These are phyloP conservation scores for Platyrinchus mystaceus DNA, from an alignment of 2,797 vertebrate genomes.

Conservation along the genomic window DNA sequence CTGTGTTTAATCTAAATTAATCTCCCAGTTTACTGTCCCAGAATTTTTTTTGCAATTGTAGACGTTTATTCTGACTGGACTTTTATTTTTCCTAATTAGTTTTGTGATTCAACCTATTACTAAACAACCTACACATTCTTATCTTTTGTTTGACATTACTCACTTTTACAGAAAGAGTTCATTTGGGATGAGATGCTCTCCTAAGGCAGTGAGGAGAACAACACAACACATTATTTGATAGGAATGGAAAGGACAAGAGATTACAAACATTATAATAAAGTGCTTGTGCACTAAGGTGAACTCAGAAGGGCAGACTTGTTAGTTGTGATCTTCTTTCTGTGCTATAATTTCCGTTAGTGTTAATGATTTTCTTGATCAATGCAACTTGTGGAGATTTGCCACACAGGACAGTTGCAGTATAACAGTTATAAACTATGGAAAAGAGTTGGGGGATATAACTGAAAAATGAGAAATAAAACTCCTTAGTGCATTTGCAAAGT, in stretches of 20 bases:
- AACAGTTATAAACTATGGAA: background rate
- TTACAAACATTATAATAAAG: background rate
- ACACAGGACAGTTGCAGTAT: background rate
- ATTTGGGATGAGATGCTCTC: background rate
- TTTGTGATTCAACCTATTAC: background rate
- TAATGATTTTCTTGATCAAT: background rate
- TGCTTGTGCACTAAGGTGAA: background rate
- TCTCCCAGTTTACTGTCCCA: background rate
- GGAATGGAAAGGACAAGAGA: background rate
- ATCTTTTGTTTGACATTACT: background rate
- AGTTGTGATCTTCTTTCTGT: background rate
- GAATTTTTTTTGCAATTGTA: background rate
- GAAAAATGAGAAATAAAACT: background rate
- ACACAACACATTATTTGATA: background rate
- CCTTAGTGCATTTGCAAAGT: background rate
- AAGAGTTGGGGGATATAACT: background rate
- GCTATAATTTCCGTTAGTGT: background rate
- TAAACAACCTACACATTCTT: background rate
- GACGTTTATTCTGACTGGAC: background rate
- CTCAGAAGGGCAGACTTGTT: background rate
- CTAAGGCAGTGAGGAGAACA: background rate
- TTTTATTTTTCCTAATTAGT: background rate
- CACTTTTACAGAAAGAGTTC: background rate
- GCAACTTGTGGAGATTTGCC: background rate
- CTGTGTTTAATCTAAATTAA: background rate